Conservation (phyloP, 2,888 invertebrate genomes). For the Drosophila silvestris region DNA sequence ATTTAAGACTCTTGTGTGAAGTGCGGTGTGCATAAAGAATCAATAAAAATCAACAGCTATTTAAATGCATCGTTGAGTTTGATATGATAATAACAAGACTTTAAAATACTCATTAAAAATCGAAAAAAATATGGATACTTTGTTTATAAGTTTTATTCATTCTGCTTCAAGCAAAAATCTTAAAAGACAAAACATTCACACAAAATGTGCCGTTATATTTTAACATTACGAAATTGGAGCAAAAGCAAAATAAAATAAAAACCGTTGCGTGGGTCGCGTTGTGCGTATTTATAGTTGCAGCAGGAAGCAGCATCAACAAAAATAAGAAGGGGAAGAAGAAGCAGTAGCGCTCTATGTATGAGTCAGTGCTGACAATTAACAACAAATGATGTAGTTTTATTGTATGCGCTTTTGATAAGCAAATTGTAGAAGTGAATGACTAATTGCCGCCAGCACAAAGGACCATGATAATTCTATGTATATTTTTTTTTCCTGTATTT, state of each 20-base stretch:
- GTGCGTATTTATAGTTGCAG: slow-evolving; percentile 61
- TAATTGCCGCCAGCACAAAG: slow-evolving; percentile 60
- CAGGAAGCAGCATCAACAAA: slow-evolving; percentile 49
- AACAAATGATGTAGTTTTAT: slow-evolving; percentile 23
- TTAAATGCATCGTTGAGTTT: slow-evolving; percentile 24
- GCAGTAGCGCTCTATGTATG: slow-evolving; percentile 30
- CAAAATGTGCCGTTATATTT: slow-evolving; percentile 35
- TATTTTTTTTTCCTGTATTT: slow-evolving; percentile 48
- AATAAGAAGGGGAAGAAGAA: slow-evolving; percentile 13
- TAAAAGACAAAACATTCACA: not conserved
- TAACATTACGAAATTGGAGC: slow-evolving; percentile 76
- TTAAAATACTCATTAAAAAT: not conserved
- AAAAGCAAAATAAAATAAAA: slow-evolving; percentile 27
- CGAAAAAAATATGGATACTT: not conserved
- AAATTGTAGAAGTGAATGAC: slow-evolving; percentile 48
- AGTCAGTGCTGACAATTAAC: slow-evolving; percentile 9
- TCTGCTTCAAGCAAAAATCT: not conserved
- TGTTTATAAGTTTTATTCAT: not conserved
- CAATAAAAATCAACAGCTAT: slow-evolving; percentile 23
- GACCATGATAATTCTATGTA: slow-evolving; percentile 39
- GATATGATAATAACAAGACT: not conserved
- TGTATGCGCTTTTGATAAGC: slow-evolving; percentile 29
- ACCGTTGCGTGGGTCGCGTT: slow-evolving; percentile 76
- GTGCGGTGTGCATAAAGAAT: slow-evolving; percentile 34
- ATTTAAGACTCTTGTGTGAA: slow-evolving; percentile 41